phyloP scores from a whole-genome alignment of 2,113 vertebrate species.

The Cairina moschata region DNA sequence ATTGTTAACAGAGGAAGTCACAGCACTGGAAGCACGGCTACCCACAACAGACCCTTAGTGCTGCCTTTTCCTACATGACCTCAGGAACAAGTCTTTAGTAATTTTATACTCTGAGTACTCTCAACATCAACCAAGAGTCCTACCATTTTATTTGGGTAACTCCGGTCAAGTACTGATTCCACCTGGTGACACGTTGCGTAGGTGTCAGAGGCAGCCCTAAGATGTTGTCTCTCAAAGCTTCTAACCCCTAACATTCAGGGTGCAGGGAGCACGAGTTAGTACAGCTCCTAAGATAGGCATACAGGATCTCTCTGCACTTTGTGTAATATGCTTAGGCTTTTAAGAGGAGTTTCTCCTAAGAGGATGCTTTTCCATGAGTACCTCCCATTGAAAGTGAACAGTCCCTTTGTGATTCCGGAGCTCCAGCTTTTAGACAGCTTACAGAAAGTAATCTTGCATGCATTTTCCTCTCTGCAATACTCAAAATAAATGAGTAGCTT shows the following conservation, averaged over 20 bases:
- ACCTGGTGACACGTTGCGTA: not conserved
- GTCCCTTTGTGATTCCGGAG: not conserved
- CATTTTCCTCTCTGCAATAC: not conserved
- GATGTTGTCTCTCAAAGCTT: not conserved
- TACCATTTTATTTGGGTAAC: not conserved
- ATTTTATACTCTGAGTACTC: not conserved
- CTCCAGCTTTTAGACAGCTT: not conserved
- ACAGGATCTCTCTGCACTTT: not conserved
- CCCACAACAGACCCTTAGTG: not conserved
- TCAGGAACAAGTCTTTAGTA: not conserved
- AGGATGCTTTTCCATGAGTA: not conserved
- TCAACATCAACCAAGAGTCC: not conserved
- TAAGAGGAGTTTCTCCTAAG: not conserved
- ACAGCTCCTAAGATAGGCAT: not conserved
- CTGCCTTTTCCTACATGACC: not conserved
- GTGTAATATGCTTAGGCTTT: not conserved
- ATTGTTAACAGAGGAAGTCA: not conserved
- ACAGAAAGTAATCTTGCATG: not conserved
- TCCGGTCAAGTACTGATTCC: not conserved
- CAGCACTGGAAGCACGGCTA: not conserved
- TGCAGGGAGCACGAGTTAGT: not conserved
- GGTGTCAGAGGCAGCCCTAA: not conserved
- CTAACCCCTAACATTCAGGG: not conserved
- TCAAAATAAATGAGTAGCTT: not conserved
- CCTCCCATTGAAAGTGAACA: too few relatives aligned